Percentiles rank a stretch among this genome's conserved stretches.
Evolutionary conservation across 2,797 vertebrate species (phyloP).

Genomic region (Hippocampus kuda): DNA sequence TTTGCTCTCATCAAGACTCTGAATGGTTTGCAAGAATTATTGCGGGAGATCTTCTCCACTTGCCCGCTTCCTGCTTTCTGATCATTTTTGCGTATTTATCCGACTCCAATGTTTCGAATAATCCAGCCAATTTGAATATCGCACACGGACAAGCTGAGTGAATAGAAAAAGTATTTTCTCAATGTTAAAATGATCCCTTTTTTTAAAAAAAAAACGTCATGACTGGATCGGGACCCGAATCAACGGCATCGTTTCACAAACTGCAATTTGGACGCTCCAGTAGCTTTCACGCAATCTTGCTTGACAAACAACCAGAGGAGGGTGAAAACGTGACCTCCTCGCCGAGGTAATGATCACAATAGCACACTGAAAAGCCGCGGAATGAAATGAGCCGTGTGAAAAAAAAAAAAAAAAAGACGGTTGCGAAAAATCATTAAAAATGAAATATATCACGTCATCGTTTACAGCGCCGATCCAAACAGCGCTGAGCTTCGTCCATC

Average conservation of each 20-base stretch:
- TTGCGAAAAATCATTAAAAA: slow-evolving; percentile 1
- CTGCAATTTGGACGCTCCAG: neutral
- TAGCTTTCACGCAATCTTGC: neutral
- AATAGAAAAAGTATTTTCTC: too few relatives aligned
- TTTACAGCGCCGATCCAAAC: slow-evolving; percentile 6
- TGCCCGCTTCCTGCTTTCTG: too few relatives aligned
- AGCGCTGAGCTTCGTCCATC: slow-evolving; percentile 17
- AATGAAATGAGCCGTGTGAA: slow-evolving; percentile 4
- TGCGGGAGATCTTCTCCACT: slow-evolving; percentile 25
- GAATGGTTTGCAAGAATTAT: slow-evolving; percentile 33
- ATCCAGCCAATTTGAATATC: too few relatives aligned
- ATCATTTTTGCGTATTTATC: too few relatives aligned
- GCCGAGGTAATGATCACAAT: neutral
- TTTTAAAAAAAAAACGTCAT: neutral
- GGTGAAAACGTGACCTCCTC: neutral
- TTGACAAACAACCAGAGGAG: neutral
- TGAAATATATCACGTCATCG: neutral
- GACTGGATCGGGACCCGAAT: too few relatives aligned
- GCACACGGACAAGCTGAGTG: too few relatives aligned
- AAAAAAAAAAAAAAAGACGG: neutral
- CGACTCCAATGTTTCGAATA: too few relatives aligned
- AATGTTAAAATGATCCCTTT: neutral
- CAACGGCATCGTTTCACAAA: too few relatives aligned
- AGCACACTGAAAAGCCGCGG: neutral
- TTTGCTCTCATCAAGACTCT: slow-evolving; percentile 28